Percentiles rank a stretch among this genome's conserved stretches.
These are phyloP conservation scores for Haemorhous mexicanus DNA, from an alignment of 2,113 vertebrate genomes.

Conservation along the genomic window DNA sequence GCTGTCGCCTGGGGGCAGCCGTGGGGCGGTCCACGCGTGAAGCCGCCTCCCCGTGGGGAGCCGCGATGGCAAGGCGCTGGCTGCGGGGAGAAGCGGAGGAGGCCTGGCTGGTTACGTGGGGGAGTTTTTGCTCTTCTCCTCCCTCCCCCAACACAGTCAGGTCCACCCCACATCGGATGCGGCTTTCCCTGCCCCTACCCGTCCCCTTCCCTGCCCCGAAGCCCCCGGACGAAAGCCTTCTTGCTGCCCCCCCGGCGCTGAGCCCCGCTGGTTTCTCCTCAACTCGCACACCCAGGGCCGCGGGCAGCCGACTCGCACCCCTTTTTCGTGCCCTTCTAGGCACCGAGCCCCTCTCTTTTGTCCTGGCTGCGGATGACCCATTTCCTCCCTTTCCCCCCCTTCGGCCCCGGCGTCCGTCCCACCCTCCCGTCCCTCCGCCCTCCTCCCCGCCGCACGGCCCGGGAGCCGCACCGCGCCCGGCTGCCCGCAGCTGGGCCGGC, in stretches of 20 bases:
- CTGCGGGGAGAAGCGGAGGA: neutral
- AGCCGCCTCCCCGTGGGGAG: neutral
- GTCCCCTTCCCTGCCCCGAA: neutral
- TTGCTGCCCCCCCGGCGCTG: neutral
- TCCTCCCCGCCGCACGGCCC: neutral
- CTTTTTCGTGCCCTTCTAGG: neutral
- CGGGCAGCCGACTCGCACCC: neutral
- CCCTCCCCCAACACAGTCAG: neutral
- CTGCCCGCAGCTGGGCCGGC: neutral
- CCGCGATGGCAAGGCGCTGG: neutral
- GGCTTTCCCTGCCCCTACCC: neutral
- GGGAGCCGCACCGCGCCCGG: neutral
- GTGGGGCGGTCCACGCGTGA: neutral
- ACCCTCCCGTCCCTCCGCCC: neutral
- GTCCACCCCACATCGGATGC: neutral
- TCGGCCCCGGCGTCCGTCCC: neutral
- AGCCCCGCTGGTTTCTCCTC: neutral
- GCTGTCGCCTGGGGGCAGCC: constrained; percentile 1
- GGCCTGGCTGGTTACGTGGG: neutral
- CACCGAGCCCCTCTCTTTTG: constrained; percentile 18
- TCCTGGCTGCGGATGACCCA: neutral
- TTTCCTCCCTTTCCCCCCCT: neutral
- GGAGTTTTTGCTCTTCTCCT: neutral
- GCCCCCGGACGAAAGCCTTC: neutral
- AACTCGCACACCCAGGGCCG: neutral